Evolutionary conservation across 2,113 vertebrate species (phyloP), one percentile per base, ranked within the genome.

Genomic region (Chamaea fasciata): DNA sequence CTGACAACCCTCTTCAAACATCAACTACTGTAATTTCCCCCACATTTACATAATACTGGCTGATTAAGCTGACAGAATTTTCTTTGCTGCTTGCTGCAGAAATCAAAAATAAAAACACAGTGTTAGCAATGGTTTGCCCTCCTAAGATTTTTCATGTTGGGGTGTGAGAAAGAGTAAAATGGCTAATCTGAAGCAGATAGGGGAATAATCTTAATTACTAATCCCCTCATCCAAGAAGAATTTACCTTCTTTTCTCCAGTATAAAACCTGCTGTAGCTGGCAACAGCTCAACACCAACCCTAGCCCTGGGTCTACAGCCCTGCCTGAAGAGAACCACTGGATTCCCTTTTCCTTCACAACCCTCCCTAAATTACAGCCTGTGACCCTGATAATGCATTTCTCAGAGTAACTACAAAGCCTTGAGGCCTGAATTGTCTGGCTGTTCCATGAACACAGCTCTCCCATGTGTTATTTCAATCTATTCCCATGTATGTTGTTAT

Each of bases 21-120:
- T 68, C 78, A 94, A 67, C 83, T 78, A 77, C 92, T 91, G 77
- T 94, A 95, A 95, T 97, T 96, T 96, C n/a, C 83, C 76, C 60
- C 33, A 63, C 76, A 92, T 96, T 96, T 94, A 67, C 95, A 96
- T 96, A 96, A 95, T 94, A 87, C 91, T 65, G 52, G 33, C 68
- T 94, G 83, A 96, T 96, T 94, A 93, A 92, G 77, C 81, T 87
- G 91, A 84, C 92, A 95, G 50, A 81, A 41, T 84, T 94, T 71
- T 90, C 76, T 78, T 90, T 82, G 65, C 87, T 90, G 35, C 92
- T 92, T 84, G 84, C 74, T 89, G 62, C 57, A 91, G 87, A 68
- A 89, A 81, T 90, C 30, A 93, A 80, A 96, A 94, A 92, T 80
- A 92, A 93, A 93, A 92, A 7, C 92, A 90, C 20, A 46, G 26